These are phyloP conservation scores for Drosophila bifasciata DNA, from an alignment of 1,140 invertebrate species.

Conservation along the genomic window DNA sequence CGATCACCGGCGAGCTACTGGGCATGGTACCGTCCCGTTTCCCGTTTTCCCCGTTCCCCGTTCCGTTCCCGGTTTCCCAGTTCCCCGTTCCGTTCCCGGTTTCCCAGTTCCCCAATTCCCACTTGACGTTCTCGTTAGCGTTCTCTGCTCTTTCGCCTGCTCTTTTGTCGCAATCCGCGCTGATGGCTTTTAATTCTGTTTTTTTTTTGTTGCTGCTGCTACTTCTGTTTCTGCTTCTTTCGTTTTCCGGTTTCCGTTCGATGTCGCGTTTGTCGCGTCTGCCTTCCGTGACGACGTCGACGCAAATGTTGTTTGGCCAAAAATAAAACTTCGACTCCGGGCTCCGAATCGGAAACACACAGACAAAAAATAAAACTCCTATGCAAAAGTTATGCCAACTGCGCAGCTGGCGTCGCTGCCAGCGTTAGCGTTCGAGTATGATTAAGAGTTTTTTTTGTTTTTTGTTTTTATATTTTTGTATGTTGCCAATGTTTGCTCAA, in stretches of 20 bases:
- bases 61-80: conserved; percentile 8
- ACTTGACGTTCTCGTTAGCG: no score
- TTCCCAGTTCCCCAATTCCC: conserved; percentile 13
- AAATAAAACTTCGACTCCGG: conserved; percentile 46
- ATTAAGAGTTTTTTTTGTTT: conserved; percentile 44
- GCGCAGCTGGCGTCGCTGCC: conserved; percentile 26
- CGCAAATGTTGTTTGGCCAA: conserved; percentile 78
- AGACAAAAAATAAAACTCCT: conserved; percentile 40
- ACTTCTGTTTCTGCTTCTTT: conserved; percentile 47
- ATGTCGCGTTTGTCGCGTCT: conserved; percentile 58
- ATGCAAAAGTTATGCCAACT: conserved; percentile 44
- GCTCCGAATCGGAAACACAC: conserved; percentile 13
- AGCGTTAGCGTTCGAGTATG: conserved; percentile 30
- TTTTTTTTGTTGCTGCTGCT: conserved; percentile 19
- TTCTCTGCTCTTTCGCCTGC: conserved; percentile 25
- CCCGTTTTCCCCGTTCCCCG: not conserved
- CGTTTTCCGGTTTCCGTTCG: conserved; percentile 71
- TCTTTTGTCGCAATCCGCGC: conserved; percentile 1
- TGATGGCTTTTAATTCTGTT: no score
- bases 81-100: conserved; percentile 2
- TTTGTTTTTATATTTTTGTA: conserved; percentile 42
- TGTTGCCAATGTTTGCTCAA: conserved; percentile 61
- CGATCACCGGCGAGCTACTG: conserved; percentile 65
- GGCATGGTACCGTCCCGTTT: conserved; percentile 5
- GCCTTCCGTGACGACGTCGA: conserved; percentile 65